phyloP scores from a whole-genome alignment of 1,140 invertebrate species.

The Drosophila sproati region DNA sequence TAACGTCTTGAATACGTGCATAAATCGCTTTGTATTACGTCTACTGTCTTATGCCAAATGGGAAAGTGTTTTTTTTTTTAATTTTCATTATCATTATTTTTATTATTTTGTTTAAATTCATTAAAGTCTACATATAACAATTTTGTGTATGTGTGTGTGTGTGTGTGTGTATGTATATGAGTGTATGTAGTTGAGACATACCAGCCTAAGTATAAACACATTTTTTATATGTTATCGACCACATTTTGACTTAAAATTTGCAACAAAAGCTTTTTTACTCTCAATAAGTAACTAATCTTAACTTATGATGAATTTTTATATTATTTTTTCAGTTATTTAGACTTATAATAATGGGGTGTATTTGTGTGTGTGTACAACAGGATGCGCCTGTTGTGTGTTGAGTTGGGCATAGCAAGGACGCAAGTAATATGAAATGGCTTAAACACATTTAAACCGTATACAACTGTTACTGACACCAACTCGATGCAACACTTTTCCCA shows the following conservation, averaged over 20 bases:
- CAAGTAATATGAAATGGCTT: too few relatives aligned
- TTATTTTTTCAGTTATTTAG: too few relatives aligned
- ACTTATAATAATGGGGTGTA: neutral
- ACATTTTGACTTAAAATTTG: conserved; percentile 41
- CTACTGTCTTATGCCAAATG: neutral
- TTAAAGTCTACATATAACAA: conserved; percentile 3
- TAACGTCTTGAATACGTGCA: conserved; percentile 16
- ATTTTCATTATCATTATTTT: neutral
- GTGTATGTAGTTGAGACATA: too few relatives aligned
- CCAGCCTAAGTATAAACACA: neutral
- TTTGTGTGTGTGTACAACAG: neutral
- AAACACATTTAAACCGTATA: too few relatives aligned
- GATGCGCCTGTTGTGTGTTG: too few relatives aligned
- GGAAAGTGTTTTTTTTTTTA: neutral
- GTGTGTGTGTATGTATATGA: neutral
- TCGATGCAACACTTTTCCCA: too few relatives aligned
- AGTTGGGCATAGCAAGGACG: too few relatives aligned
- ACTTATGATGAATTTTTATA: conserved; percentile 19
- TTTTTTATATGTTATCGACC: neutral
- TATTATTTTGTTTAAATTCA: neutral
- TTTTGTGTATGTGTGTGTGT: neutral
- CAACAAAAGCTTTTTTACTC: conserved; percentile 20
- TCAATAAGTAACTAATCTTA: conserved; percentile 43
- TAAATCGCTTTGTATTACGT: neutral
- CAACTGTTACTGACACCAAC: too few relatives aligned